phyloP scores from a whole-genome alignment of 2,113 vertebrate genomes.

The Dipodomys ordii region DNA sequence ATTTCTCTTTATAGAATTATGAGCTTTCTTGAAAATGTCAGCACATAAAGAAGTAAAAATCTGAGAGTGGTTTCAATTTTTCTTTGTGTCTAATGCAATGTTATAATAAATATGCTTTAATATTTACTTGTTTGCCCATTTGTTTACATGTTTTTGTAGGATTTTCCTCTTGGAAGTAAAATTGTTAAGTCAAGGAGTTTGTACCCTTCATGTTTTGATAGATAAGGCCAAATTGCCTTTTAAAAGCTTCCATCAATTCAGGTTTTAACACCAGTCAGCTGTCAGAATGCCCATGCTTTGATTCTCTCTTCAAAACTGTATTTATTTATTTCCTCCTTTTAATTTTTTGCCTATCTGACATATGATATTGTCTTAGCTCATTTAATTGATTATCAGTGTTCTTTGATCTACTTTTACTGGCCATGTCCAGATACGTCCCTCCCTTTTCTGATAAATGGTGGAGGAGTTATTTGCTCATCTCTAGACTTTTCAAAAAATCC shows the following conservation, averaged over 20 bases:
- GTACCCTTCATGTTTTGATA: neutral
- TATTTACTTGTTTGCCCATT: neutral
- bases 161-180: neutral
- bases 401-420: neutral
- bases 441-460: neutral
- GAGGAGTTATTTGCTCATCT: neutral
- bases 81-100: neutral
- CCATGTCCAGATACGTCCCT: neutral
- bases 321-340: neutral
- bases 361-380: neutral
- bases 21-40: neutral
- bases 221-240: neutral
- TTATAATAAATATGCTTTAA: neutral
- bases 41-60: neutral
- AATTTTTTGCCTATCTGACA: neutral
- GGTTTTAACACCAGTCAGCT: neutral
- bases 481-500: neutral
- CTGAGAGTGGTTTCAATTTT: neutral
- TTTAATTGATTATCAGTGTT: neutral
- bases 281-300: neutral
- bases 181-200: neutral
- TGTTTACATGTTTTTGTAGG: slow-evolving; percentile 19
- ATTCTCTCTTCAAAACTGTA: neutral
- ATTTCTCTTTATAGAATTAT: neutral
- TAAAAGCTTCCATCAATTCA: neutral